Evolutionary conservation across 2,888 invertebrate species (phyloP).

Genomic region (Erebia aethiops): DNA sequence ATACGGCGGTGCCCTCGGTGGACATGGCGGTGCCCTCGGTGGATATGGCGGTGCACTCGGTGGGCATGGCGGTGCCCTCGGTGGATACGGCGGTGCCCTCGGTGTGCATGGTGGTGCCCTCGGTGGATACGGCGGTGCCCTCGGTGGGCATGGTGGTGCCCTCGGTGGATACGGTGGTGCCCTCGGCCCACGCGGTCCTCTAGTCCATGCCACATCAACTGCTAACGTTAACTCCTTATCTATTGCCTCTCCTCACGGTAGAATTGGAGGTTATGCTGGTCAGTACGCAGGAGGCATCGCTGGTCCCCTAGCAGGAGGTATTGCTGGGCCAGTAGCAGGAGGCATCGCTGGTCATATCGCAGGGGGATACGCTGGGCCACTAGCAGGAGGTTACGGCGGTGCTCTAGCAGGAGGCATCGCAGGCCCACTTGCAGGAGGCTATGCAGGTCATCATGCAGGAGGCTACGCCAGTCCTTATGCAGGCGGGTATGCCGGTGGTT

Average conservation of each 20-base stretch:
- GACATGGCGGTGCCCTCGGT: conserved; percentile 36
- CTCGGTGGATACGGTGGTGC: conserved; percentile 36
- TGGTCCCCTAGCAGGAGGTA: conserved; percentile 5
- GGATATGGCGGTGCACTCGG: conserved; percentile 33
- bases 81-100: not conserved
- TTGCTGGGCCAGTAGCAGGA: conserved; percentile 23
- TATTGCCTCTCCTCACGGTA: conserved; percentile 18
- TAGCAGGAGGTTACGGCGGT: conserved; percentile 9
- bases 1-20: conserved; percentile 39
- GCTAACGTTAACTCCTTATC: conserved; percentile 21
- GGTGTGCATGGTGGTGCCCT: conserved; percentile 32
- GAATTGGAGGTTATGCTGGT: conserved; percentile 12
- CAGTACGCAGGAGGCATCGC: conserved; percentile 15
- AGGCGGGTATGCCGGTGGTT: conserved; percentile 19
- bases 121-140: no score
- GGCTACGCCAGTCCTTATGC: not conserved
- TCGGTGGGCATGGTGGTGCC: no score
- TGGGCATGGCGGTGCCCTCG: conserved; percentile 38
- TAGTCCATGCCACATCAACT: conserved; percentile 28
- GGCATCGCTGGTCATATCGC: conserved; percentile 17
- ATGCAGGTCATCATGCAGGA: conserved; percentile 1
- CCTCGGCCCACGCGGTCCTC: conserved; percentile 31
- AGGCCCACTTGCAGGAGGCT: conserved; percentile 2
- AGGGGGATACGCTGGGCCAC: conserved; percentile 13
- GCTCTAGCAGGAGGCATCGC: conserved; percentile 12